These are phyloP conservation scores for Caranx ignobilis DNA, from an alignment of 2,113 vertebrate genomes.

Conservation along the genomic window DNA sequence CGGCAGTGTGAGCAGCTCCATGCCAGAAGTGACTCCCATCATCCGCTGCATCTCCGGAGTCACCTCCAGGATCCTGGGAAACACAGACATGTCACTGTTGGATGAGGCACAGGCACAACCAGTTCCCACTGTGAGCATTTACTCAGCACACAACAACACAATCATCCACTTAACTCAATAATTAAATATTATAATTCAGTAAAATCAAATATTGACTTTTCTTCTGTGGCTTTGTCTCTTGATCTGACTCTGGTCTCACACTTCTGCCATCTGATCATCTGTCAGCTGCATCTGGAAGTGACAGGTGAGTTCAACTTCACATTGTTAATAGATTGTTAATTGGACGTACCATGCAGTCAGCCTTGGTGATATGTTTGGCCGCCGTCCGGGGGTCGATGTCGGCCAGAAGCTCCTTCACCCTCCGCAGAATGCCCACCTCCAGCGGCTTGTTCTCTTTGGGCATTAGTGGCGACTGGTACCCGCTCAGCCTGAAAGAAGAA, in stretches of 20 bases:
- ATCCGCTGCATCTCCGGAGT: slow-evolving; percentile 89
- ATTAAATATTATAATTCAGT: no score
- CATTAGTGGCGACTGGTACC: slow-evolving; percentile 89
- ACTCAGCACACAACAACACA: no score
- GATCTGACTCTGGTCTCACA: no score
- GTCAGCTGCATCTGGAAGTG: no score
- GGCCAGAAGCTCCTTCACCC: slow-evolving; percentile 92
- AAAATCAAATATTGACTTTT: no score
- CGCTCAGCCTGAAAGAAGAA: slow-evolving; percentile 88
- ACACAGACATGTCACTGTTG: background rate
- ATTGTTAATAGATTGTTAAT: no score
- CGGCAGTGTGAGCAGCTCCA: slow-evolving; percentile 95
- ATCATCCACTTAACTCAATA: no score
- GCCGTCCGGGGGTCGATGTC: slow-evolving; percentile 88
- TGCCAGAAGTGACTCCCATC: slow-evolving; percentile 94
- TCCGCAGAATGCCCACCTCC: slow-evolving; percentile 90
- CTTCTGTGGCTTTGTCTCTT: no score
- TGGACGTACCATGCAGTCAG: slow-evolving; percentile 90
- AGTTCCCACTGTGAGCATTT: no score
- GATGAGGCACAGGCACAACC: no score
- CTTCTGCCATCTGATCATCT: no score
- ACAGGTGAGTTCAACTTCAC: no score
- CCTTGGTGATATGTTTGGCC: slow-evolving; percentile 93
- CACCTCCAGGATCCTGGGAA: slow-evolving; percentile 89
- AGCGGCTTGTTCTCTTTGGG: slow-evolving; percentile 92